A percentile compares a stretch with the other conserved stretches of the same genome.
phyloP scores from a whole-genome alignment of 2,113 vertebrate species.

The Neodon shergylaensis region DNA sequence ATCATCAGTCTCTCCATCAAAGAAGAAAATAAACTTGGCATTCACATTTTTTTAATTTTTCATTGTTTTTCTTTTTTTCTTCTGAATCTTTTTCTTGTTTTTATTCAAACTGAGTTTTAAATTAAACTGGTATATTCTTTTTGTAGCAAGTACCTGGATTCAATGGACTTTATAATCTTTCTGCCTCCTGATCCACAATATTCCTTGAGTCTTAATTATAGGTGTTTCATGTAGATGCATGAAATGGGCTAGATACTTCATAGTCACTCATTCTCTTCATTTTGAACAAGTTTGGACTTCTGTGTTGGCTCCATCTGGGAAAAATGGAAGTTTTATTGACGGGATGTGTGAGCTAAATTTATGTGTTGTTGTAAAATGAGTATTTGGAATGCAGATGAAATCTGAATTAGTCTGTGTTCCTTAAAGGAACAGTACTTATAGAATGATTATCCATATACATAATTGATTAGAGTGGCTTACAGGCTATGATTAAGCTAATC shows the following conservation, averaged over 20 bases:
- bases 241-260: not conserved
- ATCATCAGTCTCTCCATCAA: not conserved
- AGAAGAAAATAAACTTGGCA: not conserved
- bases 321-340: not conserved
- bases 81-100: not conserved
- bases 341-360: not conserved
- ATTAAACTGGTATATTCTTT: not conserved
- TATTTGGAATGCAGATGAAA: not conserved
- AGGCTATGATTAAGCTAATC: not conserved
- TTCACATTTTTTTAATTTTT: not conserved
- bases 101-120: not conserved
- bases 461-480: not conserved
- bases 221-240: not conserved
- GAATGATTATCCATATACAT: not conserved
- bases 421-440: not conserved
- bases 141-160: not conserved
- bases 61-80: not conserved
- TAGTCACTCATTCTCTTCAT: not conserved
- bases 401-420: not conserved
- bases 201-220: not conserved
- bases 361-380: not conserved
- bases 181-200: not conserved
- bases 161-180: not conserved
- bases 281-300: not conserved
- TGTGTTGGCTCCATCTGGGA: not conserved